These are phyloP conservation scores for Leptinotarsa undecemlineata DNA, from an alignment of 1,140 invertebrate species.

Conservation along the genomic window DNA sequence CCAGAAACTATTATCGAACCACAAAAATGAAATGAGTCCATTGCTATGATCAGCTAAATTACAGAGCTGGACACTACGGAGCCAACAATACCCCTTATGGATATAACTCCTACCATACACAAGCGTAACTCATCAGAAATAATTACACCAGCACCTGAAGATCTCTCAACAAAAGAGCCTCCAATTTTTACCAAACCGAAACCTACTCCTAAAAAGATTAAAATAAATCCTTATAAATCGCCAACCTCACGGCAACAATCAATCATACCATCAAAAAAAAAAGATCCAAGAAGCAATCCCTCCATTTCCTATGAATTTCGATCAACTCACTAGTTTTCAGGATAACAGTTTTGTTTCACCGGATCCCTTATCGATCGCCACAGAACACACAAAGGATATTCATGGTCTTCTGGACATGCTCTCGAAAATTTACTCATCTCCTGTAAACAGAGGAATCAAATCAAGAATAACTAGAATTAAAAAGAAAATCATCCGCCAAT, in stretches of 20 bases:
- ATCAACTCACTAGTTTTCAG: not conserved
- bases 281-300: not conserved
- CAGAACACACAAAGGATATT: no score
- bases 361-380: not conserved
- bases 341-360: slow-evolving; percentile 7
- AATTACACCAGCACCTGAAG: slow-evolving; percentile 1
- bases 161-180: not conserved
- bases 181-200: slow-evolving; percentile 1
- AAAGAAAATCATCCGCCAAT: not conserved
- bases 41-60: not conserved
- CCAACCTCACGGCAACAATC: not conserved
- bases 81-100: not conserved
- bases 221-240: not conserved
- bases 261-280: slow-evolving; percentile 8
- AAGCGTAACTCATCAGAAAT: not conserved
- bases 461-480: slow-evolving; percentile 1
- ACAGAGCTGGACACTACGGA: not conserved
- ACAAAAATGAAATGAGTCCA: not conserved
- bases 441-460: not conserved
- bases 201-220: not conserved
- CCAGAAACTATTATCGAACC: not conserved
- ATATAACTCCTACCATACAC: not conserved
- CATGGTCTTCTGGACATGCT: not conserved
- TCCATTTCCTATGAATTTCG: slow-evolving; percentile 3
- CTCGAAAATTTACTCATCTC: not conserved